Conservation (phyloP, 2,888 invertebrate species). For the Polydrusus pterygomalis region DNA sequence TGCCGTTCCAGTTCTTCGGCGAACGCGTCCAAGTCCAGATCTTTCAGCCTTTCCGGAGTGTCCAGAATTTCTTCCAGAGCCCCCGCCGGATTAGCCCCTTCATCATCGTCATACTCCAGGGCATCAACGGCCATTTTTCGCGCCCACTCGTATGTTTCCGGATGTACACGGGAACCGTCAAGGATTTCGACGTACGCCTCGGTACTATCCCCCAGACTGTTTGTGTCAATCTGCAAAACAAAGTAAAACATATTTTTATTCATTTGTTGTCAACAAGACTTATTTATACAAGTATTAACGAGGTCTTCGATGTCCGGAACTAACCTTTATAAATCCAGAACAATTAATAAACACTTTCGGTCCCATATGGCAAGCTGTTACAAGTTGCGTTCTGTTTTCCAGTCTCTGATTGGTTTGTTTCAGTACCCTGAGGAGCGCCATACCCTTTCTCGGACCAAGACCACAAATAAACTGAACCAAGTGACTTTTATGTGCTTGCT, state of each 20-base stretch:
- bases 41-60: conserved; percentile 94
- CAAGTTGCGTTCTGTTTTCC: conserved; percentile 95
- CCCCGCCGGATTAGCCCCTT: conserved; percentile 96
- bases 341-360: conserved; percentile 97
- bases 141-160: conserved; percentile 99
- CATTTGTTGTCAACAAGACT: no score
- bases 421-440: conserved; percentile 87
- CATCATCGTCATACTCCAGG: conserved; percentile 97
- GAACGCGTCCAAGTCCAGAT: conserved; percentile 98
- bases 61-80: conserved; percentile 98
- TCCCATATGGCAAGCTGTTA: conserved; percentile 97
- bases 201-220: conserved; percentile 93
- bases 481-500: conserved; percentile 90
- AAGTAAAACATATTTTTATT: no score
- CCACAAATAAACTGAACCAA: conserved; percentile 98
- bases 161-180: conserved; percentile 98
- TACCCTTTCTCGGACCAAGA: conserved; percentile 95
- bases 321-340: conserved; percentile 94
- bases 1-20: conserved; percentile 97
- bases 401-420: conserved; percentile 94
- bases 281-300: no score
- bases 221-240: conserved; percentile 86
- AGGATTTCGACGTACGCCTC: conserved; percentile 96
- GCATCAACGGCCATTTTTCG: conserved; percentile 99
- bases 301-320: no score